Percentiles rank a stretch among this genome's conserved stretches.
Conservation (phyloP, 2,888 invertebrate genomes). For the Eledone cirrhosa region DNA sequence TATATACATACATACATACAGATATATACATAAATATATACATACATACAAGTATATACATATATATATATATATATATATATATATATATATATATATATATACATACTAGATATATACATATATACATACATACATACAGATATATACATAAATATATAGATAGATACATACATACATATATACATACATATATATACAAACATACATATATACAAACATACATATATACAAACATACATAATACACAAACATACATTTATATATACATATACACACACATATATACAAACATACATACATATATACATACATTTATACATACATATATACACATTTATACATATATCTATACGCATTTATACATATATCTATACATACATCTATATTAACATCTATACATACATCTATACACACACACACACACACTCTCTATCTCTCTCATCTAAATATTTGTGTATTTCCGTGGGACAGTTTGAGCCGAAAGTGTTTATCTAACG, state of each 20-base stretch:
- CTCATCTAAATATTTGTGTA: neutral
- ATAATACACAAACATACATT: neutral
- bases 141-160: neutral
- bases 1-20: neutral
- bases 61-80: neutral
- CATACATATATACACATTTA: constrained; percentile 1
- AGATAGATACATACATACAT: neutral
- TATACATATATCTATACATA: neutral
- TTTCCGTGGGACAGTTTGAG: neutral
- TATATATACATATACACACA: neutral
- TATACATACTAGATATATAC: neutral
- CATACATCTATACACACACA: neutral
- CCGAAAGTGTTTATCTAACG: neutral
- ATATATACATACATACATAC: neutral
- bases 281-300: neutral
- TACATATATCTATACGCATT: neutral
- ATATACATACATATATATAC: neutral
- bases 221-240: neutral
- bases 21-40: neutral
- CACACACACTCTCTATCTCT: neutral
- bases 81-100: neutral
- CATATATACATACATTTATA: neutral
- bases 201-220: neutral
- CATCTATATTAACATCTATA: neutral
- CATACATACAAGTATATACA: neutral